Evolutionary conservation across 2,888 invertebrate genomes (phyloP).

Genomic region (Heteromyza rotundicornis): DNA sequence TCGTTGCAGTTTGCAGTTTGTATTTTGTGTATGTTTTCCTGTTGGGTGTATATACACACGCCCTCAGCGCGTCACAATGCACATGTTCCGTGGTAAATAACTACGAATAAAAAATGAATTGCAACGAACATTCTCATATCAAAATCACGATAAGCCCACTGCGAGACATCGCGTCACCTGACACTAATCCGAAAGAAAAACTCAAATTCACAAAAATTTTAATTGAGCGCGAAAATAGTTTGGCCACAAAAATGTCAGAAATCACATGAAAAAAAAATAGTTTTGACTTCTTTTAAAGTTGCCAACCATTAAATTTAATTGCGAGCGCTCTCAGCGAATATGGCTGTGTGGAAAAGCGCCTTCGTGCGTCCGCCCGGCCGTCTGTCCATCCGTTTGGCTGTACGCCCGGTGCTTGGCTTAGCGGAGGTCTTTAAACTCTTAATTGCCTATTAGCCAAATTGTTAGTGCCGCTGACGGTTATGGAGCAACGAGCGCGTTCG

Average conservation of each 20-base stretch:
- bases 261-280: neutral
- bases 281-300: neutral
- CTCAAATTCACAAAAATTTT: neutral
- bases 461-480: neutral
- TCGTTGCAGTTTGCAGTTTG: slow-evolving; percentile 1
- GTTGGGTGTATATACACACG: too few species aligned
- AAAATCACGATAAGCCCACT: neutral
- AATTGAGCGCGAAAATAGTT: neutral
- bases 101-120: neutral
- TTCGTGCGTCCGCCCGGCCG: neutral
- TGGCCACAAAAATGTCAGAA: neutral
- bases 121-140: neutral
- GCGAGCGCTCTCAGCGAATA: too few species aligned
- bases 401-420: too few species aligned
- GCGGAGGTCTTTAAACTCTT: neutral
- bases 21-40: too few species aligned
- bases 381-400: neutral
- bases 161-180: too few species aligned
- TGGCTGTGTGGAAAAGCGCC: too few species aligned
- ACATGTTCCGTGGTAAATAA: too few species aligned
- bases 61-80: neutral
- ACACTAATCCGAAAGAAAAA: neutral
- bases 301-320: neutral
- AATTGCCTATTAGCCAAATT: neutral
- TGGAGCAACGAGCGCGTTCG: neutral